These are phyloP conservation scores for Mesitornis unicolor DNA, from an alignment of 2,113 vertebrate species.

Conservation along the genomic window DNA sequence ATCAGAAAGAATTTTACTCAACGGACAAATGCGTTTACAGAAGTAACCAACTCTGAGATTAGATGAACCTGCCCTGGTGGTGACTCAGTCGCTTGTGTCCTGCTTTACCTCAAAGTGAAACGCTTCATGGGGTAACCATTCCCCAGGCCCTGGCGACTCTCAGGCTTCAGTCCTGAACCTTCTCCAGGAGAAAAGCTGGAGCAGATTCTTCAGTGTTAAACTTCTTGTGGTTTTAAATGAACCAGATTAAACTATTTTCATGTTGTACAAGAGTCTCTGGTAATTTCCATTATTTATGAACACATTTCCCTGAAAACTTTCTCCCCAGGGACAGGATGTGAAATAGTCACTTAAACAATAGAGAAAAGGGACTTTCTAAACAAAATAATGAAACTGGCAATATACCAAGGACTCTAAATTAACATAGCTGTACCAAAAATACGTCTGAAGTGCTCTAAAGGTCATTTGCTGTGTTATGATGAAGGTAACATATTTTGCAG, in stretches of 20 bases:
- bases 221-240: background rate
- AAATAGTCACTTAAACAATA: slow-evolving; percentile 49
- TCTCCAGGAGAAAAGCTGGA: background rate
- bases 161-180: background rate
- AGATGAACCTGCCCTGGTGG: background rate
- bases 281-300: slow-evolving; percentile 61
- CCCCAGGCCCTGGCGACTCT: background rate
- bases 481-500: background rate
- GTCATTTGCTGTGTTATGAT: background rate
- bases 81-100: background rate
- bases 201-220: background rate
- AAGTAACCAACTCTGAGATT: background rate
- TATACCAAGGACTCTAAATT: background rate
- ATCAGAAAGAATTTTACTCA: background rate
- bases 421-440: background rate
- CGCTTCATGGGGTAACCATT: background rate
- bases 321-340: slow-evolving; percentile 49
- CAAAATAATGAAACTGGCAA: slow-evolving; percentile 41
- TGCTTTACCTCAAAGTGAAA: background rate
- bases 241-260: background rate
- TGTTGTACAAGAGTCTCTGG: background rate
- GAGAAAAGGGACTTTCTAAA: slow-evolving; percentile 54
- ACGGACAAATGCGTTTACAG: background rate
- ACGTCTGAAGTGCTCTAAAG: background rate
- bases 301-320: slow-evolving; percentile 28